phyloP scores from a whole-genome alignment of 92 coral and sea anemone species.

The Umimayanthus kanabou region DNA sequence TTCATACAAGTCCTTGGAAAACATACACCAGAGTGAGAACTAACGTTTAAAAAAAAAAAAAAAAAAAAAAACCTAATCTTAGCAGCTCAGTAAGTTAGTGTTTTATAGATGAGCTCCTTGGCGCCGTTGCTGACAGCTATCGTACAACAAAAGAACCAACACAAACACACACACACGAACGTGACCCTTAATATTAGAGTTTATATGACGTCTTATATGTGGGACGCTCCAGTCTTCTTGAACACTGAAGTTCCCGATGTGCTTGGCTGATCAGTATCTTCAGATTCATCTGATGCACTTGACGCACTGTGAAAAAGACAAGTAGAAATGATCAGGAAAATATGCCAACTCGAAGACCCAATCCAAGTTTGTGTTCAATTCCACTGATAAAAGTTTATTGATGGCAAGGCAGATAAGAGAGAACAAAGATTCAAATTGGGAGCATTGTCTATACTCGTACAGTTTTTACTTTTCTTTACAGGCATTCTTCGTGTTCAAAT shows the following conservation, averaged over 20 bases:
- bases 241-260: constrained; percentile 63
- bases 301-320: constrained; percentile 29
- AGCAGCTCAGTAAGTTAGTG: not conserved
- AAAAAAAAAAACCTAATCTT: no score
- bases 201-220: constrained; percentile 16
- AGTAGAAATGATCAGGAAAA: not conserved
- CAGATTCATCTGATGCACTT: constrained; percentile 77
- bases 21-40: not conserved
- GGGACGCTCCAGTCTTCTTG: constrained; percentile 2
- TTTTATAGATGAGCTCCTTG: not conserved
- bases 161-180: not conserved
- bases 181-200: not conserved
- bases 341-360: not conserved
- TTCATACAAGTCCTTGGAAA: no score
- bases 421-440: no score
- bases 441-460: no score
- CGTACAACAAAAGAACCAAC: not conserved
- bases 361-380: no score
- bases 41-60: no score
- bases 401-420: not conserved
- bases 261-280: constrained; percentile 68
- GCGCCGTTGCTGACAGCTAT: not conserved
- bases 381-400: not conserved
- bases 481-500: not conserved
- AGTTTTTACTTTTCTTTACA: no score